Evolutionary conservation across 2,797 vertebrate genomes (phyloP).

Genomic region (Paratrypauchen microcephalus): DNA sequence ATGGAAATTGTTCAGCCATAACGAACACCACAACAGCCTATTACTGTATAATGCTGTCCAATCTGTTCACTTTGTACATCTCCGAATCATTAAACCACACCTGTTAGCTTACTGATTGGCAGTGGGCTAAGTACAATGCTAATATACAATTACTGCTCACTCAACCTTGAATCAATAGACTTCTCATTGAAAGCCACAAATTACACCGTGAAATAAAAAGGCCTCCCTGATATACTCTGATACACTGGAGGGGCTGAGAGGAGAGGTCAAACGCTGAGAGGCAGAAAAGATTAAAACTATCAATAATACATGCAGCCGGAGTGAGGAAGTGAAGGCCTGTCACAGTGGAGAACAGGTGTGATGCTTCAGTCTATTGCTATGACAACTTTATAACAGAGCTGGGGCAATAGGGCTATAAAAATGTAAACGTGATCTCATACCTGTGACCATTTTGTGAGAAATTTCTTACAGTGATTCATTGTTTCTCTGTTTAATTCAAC

Average conservation of each 20-base stretch:
- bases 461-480: too few relatives aligned
- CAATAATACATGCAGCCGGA: slow-evolving; percentile 68
- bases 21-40: background rate
- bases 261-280: slow-evolving; percentile 60
- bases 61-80: slow-evolving; percentile 1
- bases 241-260: slow-evolving; percentile 22
- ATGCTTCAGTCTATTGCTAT: background rate
- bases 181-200: slow-evolving; percentile 49
- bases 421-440: too few relatives aligned
- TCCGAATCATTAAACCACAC: slow-evolving; percentile 38
- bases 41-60: slow-evolving; percentile 5
- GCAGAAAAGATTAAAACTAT: slow-evolving; percentile 68
- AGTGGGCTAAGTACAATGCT: slow-evolving; percentile 43
- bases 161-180: slow-evolving; percentile 57
- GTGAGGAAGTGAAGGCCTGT: slow-evolving; percentile 48
- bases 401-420: too few relatives aligned
- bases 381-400: background rate
- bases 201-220: slow-evolving; percentile 62
- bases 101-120: slow-evolving; percentile 40
- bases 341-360: background rate
- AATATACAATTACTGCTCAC: slow-evolving; percentile 45
- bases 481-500: too few relatives aligned
- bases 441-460: too few relatives aligned
- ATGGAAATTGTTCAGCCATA: background rate
- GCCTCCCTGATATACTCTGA: slow-evolving; percentile 40